Base-by-base conservation (phyloP, 2,113 vertebrate species). In the Otocyon megalotis region DNA sequence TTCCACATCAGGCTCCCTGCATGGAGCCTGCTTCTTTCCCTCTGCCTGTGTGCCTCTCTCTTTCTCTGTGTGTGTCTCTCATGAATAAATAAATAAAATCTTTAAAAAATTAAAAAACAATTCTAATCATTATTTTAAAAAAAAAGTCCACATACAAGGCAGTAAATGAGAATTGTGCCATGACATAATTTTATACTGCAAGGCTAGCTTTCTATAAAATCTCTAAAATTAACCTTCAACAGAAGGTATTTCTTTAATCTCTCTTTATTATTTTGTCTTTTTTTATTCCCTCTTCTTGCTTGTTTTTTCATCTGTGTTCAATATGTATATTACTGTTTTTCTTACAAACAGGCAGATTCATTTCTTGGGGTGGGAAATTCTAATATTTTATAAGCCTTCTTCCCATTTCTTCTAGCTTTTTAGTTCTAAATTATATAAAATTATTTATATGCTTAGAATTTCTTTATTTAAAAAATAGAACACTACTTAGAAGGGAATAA, bases 201-300 rank as follows among this genome's bases (percentile, higher is more conserved):
- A 79, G 43, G 0, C 65, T 94, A 43, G 5, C 56, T 83, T 87
- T 90, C 58, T 63, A 8, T 43, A 86, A 87, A 86, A 93, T 79
- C 48, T 60, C 63, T 93, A 81, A 95, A 95, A 93, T 63, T n/a
- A 82, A n/a, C 53, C 91, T 53, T 67, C 90, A 7, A 43, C 3
- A n/a, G 28, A 76, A 96, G 26, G 65, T 69, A 37, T 72, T 77
- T 72, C 76, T 93, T 83, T 71, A 76, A 11, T 72, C 24, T 85
- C 2, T 30, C 43, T 26, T 35, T 72, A 43, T 72, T 53, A 32
- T 19, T 8, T 86, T 84, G 3, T 81, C 67, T 17, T 84, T 94
- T 74, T 91, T 43, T 9, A 71, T 81, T 77, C 4, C 11, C 3
- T n/a, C 62, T 43, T 81, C 14, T 79, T 79, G 28, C 76, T 50